Evolutionary conservation across 2,888 invertebrate species (phyloP).

Genomic region (Ferrisia virgata): DNA sequence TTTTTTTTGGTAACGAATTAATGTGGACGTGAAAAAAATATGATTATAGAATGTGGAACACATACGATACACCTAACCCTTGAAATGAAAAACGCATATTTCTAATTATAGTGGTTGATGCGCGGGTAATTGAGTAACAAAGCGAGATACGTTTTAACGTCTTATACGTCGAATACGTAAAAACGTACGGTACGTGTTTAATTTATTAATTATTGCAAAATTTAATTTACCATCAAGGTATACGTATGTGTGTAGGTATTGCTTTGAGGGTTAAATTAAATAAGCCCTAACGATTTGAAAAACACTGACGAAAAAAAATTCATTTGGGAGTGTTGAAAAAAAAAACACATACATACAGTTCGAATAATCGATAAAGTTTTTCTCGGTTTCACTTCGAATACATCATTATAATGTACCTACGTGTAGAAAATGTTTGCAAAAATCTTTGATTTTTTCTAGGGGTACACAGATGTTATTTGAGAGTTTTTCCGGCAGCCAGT

Average conservation of each 20-base stretch:
- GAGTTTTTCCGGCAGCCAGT: neutral
- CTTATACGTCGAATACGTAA: neutral
- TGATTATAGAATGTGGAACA: neutral
- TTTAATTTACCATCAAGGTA: neutral
- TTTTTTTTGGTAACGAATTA: too few species aligned
- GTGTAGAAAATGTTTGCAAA: neutral
- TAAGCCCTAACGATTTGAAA: slow-evolving; percentile 1
- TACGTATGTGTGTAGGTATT: neutral
- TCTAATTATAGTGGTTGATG: slow-evolving; percentile 24
- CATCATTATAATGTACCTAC: neutral
- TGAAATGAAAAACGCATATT: slow-evolving; percentile 11
- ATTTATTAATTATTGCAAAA: slow-evolving; percentile 9
- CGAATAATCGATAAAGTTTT: slow-evolving; percentile 18
- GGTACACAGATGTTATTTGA: neutral
- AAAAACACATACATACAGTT: neutral
- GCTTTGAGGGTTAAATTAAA: neutral
- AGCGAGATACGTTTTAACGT: neutral
- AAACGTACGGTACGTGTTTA: slow-evolving; percentile 3
- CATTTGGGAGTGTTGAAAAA: slow-evolving; percentile 19
- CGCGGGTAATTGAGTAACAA: slow-evolving; percentile 6
- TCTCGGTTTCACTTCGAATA: neutral
- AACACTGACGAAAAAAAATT: neutral
- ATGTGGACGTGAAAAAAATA: slow-evolving; percentile 12
- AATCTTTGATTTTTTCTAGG: slow-evolving; percentile 16
- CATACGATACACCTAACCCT: neutral